Evolutionary conservation across 2,888 invertebrate species (phyloP).

Genomic region (Lobophora halterata): DNA sequence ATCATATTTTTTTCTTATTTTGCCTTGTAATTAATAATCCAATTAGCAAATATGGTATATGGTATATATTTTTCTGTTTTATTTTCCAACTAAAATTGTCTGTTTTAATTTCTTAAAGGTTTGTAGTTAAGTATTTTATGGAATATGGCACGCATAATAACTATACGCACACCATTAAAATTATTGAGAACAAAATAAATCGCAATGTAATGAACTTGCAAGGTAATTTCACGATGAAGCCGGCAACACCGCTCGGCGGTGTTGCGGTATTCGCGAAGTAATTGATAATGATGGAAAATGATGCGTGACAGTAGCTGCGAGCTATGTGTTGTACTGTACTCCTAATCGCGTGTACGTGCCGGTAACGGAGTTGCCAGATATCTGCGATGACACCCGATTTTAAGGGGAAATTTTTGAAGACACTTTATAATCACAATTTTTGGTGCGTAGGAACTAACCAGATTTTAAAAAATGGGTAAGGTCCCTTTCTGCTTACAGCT

Average conservation of each 20-base stretch:
- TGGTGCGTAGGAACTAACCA: too few species aligned
- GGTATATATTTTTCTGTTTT: neutral
- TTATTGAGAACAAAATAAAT: conserved; percentile 16
- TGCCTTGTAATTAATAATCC: too few species aligned
- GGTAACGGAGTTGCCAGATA: conserved; percentile 41
- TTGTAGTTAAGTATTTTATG: too few species aligned
- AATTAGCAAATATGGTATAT: too few species aligned
- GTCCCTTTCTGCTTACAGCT: too few species aligned
- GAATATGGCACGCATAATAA: neutral
- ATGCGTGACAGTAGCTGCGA: conserved; percentile 75
- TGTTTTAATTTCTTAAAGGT: too few species aligned
- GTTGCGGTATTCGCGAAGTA: conserved; percentile 57
- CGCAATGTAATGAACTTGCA: conserved; percentile 16
- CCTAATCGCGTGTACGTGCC: conserved; percentile 50
- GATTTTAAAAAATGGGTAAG: too few species aligned
- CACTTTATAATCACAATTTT: too few species aligned
- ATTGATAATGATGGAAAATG: conserved; percentile 77
- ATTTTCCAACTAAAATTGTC: neutral
- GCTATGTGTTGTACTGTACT: conserved; percentile 59
- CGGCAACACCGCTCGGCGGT: conserved; percentile 49
- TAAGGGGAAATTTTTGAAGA: too few species aligned
- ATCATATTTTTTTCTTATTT: too few species aligned
- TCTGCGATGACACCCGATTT: conserved; percentile 18
- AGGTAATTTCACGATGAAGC: conserved; percentile 29
- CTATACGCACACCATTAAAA: conserved; percentile 15